Evolutionary conservation across 2,113 vertebrate genomes (phyloP).

Genomic region (Pitta sordida): DNA sequence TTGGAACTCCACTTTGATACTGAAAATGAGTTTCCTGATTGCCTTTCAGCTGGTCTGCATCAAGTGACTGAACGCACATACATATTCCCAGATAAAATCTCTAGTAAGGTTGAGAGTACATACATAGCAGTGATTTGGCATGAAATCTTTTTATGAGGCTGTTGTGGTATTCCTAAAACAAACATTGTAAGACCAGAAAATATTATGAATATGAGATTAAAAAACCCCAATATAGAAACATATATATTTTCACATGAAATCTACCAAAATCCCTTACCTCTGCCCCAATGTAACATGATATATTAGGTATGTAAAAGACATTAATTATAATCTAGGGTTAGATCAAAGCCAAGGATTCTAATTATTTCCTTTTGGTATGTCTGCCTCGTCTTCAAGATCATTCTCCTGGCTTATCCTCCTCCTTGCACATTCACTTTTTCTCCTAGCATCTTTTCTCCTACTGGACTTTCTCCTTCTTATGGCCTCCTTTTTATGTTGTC

Average conservation of each 20-base stretch:
- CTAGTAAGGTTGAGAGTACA: not conserved
- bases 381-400: too few species aligned
- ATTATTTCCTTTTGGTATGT: not conserved
- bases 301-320: not conserved
- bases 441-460: too few species aligned
- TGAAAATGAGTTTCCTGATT: not conserved
- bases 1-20: not conserved
- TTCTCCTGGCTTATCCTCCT: too few species aligned
- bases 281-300: accelerated
- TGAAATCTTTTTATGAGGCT: not conserved
- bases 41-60: not conserved
- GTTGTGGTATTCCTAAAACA: slow-evolving; percentile 26
- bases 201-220: not conserved
- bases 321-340: not conserved
- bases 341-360: not conserved
- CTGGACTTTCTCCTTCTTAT: too few species aligned
- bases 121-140: not conserved
- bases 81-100: not conserved
- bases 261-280: not conserved
- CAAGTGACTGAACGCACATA: not conserved
- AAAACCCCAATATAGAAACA: not conserved
- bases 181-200: not conserved
- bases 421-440: too few species aligned
- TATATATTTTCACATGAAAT: not conserved
- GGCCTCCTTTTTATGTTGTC: too few species aligned